Percentiles rank a stretch among this genome's conserved stretches.
Evolutionary conservation across 1,140 invertebrate species (phyloP).

Genomic region (Spodoptera litura): DNA sequence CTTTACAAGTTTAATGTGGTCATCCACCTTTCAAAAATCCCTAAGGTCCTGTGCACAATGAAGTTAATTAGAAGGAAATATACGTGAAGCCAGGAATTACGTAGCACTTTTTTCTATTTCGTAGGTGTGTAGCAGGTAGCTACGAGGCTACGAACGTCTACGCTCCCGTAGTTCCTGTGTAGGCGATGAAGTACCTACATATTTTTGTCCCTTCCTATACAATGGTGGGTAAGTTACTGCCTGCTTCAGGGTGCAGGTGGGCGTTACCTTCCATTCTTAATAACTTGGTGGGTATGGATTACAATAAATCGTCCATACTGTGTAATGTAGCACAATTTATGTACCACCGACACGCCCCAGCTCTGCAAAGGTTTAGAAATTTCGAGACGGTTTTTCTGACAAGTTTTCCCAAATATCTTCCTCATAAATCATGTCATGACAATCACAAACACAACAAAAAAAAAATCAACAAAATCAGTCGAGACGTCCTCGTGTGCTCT

Average conservation of each 20-base stretch:
- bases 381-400: too few species aligned
- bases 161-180: slow-evolving; percentile 20
- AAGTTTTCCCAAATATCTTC: too few species aligned
- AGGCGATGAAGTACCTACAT: neutral
- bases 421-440: too few species aligned
- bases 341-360: too few species aligned
- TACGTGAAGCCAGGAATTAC: neutral
- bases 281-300: too few species aligned
- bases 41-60: neutral
- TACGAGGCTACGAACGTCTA: slow-evolving; percentile 7
- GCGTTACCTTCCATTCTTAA: neutral
- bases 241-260: neutral
- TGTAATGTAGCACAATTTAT: neutral
- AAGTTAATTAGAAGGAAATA: neutral
- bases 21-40: too few species aligned
- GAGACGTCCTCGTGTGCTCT: too few species aligned
- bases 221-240: neutral
- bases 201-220: neutral
- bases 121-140: slow-evolving; percentile 12
- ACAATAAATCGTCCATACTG: neutral
- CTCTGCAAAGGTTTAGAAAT: too few species aligned
- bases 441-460: too few species aligned
- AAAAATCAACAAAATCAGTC: too few species aligned
- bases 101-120: neutral
- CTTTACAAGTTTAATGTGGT: too few species aligned